phyloP scores from a whole-genome alignment of 1,140 invertebrate species.

The Ylistrum balloti region DNA sequence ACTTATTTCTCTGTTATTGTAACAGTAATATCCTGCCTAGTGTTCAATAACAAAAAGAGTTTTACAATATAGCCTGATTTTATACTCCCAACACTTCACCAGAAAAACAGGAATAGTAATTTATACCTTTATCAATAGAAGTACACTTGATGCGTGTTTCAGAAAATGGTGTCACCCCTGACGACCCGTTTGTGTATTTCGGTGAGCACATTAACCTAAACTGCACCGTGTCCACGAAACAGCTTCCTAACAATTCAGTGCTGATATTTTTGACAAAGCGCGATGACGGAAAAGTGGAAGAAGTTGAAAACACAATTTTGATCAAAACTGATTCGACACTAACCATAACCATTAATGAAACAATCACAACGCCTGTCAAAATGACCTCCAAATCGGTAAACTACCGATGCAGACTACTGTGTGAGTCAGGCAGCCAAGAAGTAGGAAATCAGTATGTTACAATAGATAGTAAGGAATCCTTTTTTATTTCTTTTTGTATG shows the following conservation, averaged over 20 bases:
- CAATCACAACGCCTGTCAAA: background rate
- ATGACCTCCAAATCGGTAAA: background rate
- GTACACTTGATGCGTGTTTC: conserved; percentile 21
- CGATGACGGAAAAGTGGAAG: conserved; percentile 25
- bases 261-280: conserved; percentile 21
- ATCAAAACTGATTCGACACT: conserved; percentile 13
- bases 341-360: conserved; percentile 5
- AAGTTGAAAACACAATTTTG: conserved; percentile 29
- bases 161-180: background rate
- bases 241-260: conserved; percentile 27
- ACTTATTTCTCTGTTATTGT: no score
- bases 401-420: background rate
- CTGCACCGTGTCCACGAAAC: background rate
- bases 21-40: no score
- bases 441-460: conserved; percentile 33
- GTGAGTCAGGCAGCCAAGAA: background rate
- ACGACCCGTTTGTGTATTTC: conserved; percentile 2
- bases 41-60: no score
- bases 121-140: background rate
- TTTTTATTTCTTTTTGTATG: conserved; percentile 14
- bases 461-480: background rate
- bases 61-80: no score
- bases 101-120: background rate
- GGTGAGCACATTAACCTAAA: background rate
- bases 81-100: no score